Percentiles rank a stretch among this genome's conserved stretches.
phyloP scores from a whole-genome alignment of 2,113 vertebrate species.

The Pantherophis guttatus region DNA sequence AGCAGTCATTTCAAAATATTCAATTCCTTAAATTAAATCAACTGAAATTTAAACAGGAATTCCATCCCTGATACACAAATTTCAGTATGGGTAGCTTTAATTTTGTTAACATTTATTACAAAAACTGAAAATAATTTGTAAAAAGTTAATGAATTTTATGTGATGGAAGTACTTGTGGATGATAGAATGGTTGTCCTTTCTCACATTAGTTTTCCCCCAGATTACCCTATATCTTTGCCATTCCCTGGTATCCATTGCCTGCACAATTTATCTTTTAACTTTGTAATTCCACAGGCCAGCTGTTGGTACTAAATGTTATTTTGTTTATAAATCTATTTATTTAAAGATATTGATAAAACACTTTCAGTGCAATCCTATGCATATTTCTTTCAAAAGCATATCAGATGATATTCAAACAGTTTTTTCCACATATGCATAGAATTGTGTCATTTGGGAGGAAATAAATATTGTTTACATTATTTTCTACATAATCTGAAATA shows the following conservation, averaged over 20 bases:
- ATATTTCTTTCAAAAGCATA: background rate
- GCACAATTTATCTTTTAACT: background rate
- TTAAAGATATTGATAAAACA: background rate
- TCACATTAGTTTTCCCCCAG: background rate
- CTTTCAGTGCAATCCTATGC: slow-evolving; percentile 2
- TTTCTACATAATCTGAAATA: slow-evolving; percentile 48
- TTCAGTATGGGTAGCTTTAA: background rate
- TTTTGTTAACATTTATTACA: rapidly evolving
- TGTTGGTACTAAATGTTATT: background rate
- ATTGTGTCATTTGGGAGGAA: background rate
- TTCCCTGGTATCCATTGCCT: background rate
- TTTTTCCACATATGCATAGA: background rate
- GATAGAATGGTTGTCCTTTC: background rate
- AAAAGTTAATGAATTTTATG: background rate
- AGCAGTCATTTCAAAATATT: slow-evolving; percentile 9
- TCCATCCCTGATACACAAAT: background rate
- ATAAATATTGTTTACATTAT: slow-evolving; percentile 40
- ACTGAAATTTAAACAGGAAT: background rate
- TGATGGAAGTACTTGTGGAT: background rate
- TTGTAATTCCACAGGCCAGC: background rate
- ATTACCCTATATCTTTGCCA: background rate
- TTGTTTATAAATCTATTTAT: slow-evolving; percentile 17
- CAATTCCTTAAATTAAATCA: slow-evolving; percentile 13
- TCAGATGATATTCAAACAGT: background rate
- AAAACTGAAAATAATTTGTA: background rate